Evolutionary conservation across 1,140 invertebrate genomes (phyloP).

Genomic region (Metaphire vulgaris): DNA sequence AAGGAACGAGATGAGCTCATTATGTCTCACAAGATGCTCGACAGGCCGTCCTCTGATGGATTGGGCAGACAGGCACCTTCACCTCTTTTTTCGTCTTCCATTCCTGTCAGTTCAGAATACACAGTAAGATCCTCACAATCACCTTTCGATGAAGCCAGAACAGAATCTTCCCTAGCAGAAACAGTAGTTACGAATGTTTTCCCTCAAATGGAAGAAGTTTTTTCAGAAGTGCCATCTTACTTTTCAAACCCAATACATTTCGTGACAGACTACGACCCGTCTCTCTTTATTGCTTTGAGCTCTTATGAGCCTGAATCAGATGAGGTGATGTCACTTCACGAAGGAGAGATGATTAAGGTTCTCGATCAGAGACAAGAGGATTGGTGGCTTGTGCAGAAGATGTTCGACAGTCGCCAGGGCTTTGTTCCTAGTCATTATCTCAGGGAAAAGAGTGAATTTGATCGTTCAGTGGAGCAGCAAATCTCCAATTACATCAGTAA

Average conservation of each 20-base stretch:
- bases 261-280: background rate
- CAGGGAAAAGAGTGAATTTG: constrained; percentile 56
- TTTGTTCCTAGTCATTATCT: constrained; percentile 85
- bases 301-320: constrained; percentile 30
- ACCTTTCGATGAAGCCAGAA: too few species aligned
- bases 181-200: background rate
- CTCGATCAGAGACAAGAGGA: constrained; percentile 51
- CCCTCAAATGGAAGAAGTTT: background rate
- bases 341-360: constrained; percentile 29
- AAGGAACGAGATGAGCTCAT: constrained; percentile 27
- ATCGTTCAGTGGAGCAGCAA: constrained; percentile 16
- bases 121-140: background rate
- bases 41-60: background rate
- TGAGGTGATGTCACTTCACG: constrained; percentile 30
- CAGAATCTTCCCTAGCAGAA: background rate
- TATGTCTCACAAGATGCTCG: constrained; percentile 14
- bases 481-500: constrained; percentile 17
- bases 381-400: constrained; percentile 87
- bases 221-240: background rate
- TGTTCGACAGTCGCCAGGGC: constrained; percentile 79
- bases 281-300: constrained; percentile 22
- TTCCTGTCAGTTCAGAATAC: background rate
- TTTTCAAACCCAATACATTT: too few species aligned
- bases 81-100: background rate
- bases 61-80: background rate